Evolutionary conservation across 1,140 invertebrate species (phyloP), one percentile per base, ranked within the genome.

Genomic region (Drosophila pandora): DNA sequence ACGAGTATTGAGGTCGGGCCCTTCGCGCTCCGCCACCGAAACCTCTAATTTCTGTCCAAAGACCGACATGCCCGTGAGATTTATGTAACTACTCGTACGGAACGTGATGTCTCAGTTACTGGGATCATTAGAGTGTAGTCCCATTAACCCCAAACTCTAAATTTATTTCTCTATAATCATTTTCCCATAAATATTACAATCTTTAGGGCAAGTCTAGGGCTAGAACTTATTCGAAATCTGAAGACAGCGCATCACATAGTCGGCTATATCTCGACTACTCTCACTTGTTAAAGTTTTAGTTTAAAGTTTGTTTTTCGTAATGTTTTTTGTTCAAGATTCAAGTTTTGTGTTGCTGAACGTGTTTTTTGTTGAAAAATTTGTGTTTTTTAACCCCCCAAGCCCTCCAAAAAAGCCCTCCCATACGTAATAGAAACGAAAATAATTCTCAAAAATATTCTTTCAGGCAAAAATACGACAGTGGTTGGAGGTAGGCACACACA

Each of bases 391-490:
- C 12, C 0, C 28, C 28, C 56, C 47, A 8, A 25, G 21, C 13
- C 30, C 28, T 22, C 12, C 23, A 12, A 43, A 56, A 56, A 55
- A 39, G 32, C 32, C 32, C 32, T 32, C 9, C 8, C 8, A 37
- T 28, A 3, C 8, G 39, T 23, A 5, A 28, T 8, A 48, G 12
- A 37, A 45, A 28, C 34, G 34, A 68, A 47, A 62, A 61, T 84
- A 85, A 91, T 93, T 93, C 92, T 92, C 23, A 69, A 69, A 43
- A 43, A 13, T 43, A 21, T 43, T 78, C 68, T 91, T 91, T 80
- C 90, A 95, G 95, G 94, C 92, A 95, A 93, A 95, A 94, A 92
- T 95, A 95, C 93, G 94, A 95, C 92, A 94, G 94, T 84, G 92
- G 92, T 91, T 95, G 95, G 95, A 95, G 95, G 95, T 95, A 95